Conservation (phyloP, 2,888 invertebrate species). For the Tineola bisselliella region DNA sequence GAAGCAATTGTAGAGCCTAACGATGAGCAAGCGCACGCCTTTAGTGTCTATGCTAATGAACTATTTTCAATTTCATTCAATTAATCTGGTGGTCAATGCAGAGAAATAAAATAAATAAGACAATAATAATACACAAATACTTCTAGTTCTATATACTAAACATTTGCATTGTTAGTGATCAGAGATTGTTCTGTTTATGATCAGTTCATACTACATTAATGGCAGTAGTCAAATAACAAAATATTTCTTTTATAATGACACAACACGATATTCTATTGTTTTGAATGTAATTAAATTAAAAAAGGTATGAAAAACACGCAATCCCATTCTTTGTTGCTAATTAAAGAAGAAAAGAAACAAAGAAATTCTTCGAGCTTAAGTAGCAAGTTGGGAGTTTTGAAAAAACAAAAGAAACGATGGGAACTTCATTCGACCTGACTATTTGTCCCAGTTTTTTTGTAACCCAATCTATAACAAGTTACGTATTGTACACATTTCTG, state of each 20-base stretch:
- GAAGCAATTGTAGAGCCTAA: too few species aligned
- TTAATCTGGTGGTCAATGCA: too few species aligned
- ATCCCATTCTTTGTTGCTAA: slow-evolving; percentile 61
- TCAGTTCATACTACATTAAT: too few species aligned
- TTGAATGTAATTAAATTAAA: slow-evolving; percentile 58
- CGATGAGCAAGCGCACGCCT: too few species aligned
- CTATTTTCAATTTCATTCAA: too few species aligned
- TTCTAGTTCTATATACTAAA: too few species aligned
- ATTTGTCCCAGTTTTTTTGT: background rate
- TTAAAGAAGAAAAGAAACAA: slow-evolving; percentile 56
- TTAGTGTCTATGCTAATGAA: too few species aligned
- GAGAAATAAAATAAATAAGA: too few species aligned
- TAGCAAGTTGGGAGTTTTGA: slow-evolving; percentile 58
- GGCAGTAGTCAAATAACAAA: background rate
- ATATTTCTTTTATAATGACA: background rate
- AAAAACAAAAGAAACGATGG: slow-evolving; percentile 25
- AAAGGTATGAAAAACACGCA: slow-evolving; percentile 57
- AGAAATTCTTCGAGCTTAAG: slow-evolving; percentile 42
- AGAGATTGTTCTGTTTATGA: too few species aligned
- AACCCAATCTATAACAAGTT: background rate
- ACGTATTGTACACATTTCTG: too few species aligned
- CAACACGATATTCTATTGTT: slow-evolving; percentile 38
- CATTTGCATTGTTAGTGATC: too few species aligned
- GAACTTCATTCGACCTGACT: background rate
- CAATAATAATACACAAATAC: too few species aligned